Evolutionary conservation across 2,888 invertebrate species (phyloP).

Genomic region (Plagiodera versicolora): DNA sequence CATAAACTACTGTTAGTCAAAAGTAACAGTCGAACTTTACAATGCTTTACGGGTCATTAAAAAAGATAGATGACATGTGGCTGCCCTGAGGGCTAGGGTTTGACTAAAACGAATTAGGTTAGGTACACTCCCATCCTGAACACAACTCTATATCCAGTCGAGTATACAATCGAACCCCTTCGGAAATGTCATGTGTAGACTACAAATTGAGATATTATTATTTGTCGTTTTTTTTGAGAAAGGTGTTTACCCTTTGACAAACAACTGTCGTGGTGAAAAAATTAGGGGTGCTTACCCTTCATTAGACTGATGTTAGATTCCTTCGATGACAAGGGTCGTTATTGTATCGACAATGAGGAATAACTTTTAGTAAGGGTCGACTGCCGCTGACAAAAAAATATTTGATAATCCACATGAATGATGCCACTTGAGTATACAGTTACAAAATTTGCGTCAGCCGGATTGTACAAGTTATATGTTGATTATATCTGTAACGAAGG

Average conservation of each 20-base stretch:
- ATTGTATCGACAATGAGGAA: no score
- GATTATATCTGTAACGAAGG: no score
- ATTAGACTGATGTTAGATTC: constrained; percentile 11
- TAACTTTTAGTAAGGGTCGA: not conserved
- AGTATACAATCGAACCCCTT: not conserved
- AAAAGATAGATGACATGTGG: constrained; percentile 37
- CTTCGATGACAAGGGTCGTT: not conserved
- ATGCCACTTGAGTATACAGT: no score
- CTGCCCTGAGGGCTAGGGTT: constrained; percentile 29
- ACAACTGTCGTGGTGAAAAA: constrained; percentile 35
- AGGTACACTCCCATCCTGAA: constrained; percentile 19
- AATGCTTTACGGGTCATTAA: constrained; percentile 35
- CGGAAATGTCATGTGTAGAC: not conserved
- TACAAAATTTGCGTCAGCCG: no score
- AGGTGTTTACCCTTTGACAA: constrained; percentile 22
- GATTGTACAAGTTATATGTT: no score
- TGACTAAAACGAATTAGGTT: constrained; percentile 31
- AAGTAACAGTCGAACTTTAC: constrained; percentile 33
- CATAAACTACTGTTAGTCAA: constrained; percentile 28
- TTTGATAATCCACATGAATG: no score
- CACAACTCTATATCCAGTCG: not conserved
- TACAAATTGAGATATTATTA: constrained; percentile 31
- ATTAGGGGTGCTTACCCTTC: not conserved
- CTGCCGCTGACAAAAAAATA: not conserved
- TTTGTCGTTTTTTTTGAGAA: not conserved